phyloP scores from a whole-genome alignment of 2,113 vertebrate species.

The Chaetura pelagica region DNA sequence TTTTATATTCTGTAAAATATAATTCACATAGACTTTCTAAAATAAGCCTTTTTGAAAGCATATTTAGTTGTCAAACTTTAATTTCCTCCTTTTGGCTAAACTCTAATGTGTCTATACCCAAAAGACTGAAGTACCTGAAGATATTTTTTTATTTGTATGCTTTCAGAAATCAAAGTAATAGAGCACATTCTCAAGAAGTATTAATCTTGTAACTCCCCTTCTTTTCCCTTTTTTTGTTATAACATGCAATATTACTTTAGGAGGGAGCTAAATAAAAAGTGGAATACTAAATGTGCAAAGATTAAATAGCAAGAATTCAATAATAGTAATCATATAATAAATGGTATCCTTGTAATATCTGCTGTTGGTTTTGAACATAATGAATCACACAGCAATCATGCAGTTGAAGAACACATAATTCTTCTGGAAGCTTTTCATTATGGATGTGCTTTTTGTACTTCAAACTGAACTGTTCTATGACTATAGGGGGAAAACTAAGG shows the following conservation, averaged over 20 bases:
- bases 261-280: slow-evolving; percentile 20
- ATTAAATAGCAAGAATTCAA: slow-evolving; percentile 22
- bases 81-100: slow-evolving; percentile 3
- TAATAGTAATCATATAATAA: slow-evolving; percentile 33
- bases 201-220: neutral
- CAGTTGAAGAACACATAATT: neutral
- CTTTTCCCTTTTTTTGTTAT: neutral
- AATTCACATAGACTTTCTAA: neutral
- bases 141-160: neutral
- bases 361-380: slow-evolving; percentile 42
- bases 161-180: slow-evolving; percentile 34
- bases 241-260: slow-evolving; percentile 19
- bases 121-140: neutral
- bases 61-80: neutral
- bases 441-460: slow-evolving; percentile 26
- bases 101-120: neutral
- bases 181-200: neutral
- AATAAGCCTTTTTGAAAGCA: neutral
- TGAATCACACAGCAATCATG: slow-evolving; percentile 33
- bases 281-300: neutral
- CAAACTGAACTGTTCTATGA: neutral
- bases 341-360: slow-evolving; percentile 5
- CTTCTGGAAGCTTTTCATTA: slow-evolving; percentile 49
- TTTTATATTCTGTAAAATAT: neutral
- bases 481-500: slow-evolving; percentile 23